Conservation (phyloP, 2,113 vertebrate genomes). For the Hippocampus comes region DNA sequence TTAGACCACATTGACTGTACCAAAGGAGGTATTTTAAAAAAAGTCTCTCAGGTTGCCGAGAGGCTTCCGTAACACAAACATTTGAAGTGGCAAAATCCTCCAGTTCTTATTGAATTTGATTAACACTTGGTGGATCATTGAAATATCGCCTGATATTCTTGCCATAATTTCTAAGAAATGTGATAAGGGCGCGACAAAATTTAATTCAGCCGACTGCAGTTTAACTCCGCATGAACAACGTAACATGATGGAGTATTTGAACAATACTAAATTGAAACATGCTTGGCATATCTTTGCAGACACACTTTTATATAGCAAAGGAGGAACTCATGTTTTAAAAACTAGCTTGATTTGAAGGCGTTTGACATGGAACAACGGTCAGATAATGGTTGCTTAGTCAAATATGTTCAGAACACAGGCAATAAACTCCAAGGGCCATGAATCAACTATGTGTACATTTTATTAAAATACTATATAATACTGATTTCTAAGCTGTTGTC, state of each 20-base stretch:
- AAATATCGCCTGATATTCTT: background rate
- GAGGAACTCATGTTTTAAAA: background rate
- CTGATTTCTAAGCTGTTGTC: background rate
- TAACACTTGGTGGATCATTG: background rate
- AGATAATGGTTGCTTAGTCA: background rate
- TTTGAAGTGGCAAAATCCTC: background rate
- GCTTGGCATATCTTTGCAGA: background rate
- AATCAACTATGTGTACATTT: background rate
- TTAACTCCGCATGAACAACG: background rate
- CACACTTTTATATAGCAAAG: background rate
- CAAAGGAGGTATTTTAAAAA: background rate
- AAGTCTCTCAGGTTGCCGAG: background rate
- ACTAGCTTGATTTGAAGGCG: background rate
- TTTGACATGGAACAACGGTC: slow-evolving; percentile 28
- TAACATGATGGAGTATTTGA: background rate
- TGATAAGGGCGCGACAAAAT: background rate
- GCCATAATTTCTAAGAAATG: background rate
- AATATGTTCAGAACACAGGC: background rate
- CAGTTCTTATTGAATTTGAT: background rate
- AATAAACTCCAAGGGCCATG: background rate
- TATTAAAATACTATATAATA: background rate
- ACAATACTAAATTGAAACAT: background rate
- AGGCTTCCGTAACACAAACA: background rate
- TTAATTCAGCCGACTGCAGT: background rate
- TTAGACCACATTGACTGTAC: background rate